These are phyloP conservation scores for Hyaena hyaena DNA, from an alignment of 2,113 vertebrate species.

Conservation along the genomic window DNA sequence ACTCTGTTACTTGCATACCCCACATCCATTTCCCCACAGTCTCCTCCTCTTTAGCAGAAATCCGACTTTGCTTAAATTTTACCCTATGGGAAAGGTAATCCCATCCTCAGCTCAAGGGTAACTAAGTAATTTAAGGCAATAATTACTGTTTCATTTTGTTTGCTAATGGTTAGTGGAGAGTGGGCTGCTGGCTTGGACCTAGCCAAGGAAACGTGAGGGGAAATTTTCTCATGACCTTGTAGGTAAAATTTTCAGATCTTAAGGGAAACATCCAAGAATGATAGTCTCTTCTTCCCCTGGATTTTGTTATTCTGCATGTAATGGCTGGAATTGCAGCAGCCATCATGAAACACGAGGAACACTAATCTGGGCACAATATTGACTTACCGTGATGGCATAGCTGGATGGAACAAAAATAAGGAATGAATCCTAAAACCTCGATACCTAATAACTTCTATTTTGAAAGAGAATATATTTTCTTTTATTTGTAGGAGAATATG, in stretches of 20 bases:
- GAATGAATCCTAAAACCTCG: neutral
- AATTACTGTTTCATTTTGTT: neutral
- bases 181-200: neutral
- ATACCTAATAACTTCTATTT: neutral
- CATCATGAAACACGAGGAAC: neutral
- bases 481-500: neutral
- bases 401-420: neutral
- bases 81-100: neutral
- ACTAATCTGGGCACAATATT: neutral
- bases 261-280: neutral
- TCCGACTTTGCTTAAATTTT: neutral
- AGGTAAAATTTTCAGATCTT: constrained; percentile 8
- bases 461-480: neutral
- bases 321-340: neutral
- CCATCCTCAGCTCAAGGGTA: neutral
- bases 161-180: neutral
- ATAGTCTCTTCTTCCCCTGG: neutral
- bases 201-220: neutral
- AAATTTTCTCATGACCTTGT: neutral
- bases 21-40: neutral
- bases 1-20: neutral
- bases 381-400: neutral
- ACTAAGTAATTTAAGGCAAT: neutral
- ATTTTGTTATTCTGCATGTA: neutral
- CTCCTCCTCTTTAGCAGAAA: neutral